Base-by-base conservation (phyloP, 2,888 invertebrate genomes). In the Sisyra terminalis region DNA sequence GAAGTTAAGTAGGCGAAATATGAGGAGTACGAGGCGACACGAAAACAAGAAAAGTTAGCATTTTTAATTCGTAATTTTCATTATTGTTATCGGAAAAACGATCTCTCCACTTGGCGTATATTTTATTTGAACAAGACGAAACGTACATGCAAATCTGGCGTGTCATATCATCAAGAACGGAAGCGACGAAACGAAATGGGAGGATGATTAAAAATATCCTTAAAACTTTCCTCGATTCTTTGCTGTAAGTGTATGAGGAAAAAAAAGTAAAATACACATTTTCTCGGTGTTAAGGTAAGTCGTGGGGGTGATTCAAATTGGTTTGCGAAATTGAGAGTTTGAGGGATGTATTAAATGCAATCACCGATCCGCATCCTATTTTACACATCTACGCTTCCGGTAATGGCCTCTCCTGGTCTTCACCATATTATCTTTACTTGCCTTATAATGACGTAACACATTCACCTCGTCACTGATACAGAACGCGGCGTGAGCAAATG, bases 331-430 rank as follows among this genome's bases (percentile, higher is more conserved):
- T 32, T n/a, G 14, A n/a, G 32, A 32, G 32, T 24, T 24, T 24
- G 24, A 24, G 24, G 24, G 24, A 24, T 24, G 24, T 24, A 24
- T 24, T 24, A 49, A 47, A 42, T 50, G 24, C 24, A 53, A 53
- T 53, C 57, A 53, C 53, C 55, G 57, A 56, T 57, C 59, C 59
- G 59, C 57, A 60, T 56, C 60, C 61, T 61, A 63, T 63, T 63
- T 63, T 61, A 61, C 63, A 61, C 61, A 59, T 60, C 63, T 61
- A 59, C 61, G 61, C 57, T 52, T 61, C 48, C 49, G 49, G 48
- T 50, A 51, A 51, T 51, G 48, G 47, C 46, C 24, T 24, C 24
- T 24, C 24, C 24, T 24, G 24, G 24, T 24, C 24, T 24, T 24
- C 24, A 24, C 24, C 24, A 24, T 24, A 24, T 24, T 24, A 24